Conservation (phyloP, 2,888 invertebrate species). For the Meganola albula region DNA sequence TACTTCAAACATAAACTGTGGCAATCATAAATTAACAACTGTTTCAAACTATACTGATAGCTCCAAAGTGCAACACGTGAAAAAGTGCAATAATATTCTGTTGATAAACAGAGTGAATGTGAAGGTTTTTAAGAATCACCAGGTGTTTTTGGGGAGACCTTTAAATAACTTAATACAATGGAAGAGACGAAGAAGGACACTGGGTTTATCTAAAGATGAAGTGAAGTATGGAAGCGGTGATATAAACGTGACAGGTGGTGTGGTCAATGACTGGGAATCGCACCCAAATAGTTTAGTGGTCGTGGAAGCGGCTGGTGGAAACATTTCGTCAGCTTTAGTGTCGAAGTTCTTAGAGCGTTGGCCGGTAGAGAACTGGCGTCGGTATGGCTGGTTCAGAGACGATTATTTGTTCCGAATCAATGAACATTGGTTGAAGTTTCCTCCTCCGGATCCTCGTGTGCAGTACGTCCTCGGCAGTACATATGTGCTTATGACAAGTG, state of each 20-base stretch:
- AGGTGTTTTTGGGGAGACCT: slow-evolving; percentile 46
- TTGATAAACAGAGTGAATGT: slow-evolving; percentile 14
- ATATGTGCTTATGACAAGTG: slow-evolving; percentile 79
- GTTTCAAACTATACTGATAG: slow-evolving; percentile 26
- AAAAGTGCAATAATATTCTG: slow-evolving; percentile 28
- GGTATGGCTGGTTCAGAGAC: slow-evolving; percentile 73
- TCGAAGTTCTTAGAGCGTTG: slow-evolving; percentile 52
- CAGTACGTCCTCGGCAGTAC: slow-evolving; percentile 80
- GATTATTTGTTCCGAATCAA: slow-evolving; percentile 79
- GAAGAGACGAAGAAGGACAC: slow-evolving; percentile 57
- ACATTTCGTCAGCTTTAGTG: slow-evolving; percentile 27
- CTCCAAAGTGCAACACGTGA: slow-evolving; percentile 29
- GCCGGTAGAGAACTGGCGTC: slow-evolving; percentile 71
- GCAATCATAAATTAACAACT: slow-evolving; percentile 34
- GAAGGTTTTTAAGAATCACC: slow-evolving; percentile 43
- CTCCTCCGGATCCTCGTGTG: slow-evolving; percentile 75
- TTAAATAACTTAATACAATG: slow-evolving; percentile 54
- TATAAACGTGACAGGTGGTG: slow-evolving; percentile 22
- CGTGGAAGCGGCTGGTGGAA: slow-evolving; percentile 10
- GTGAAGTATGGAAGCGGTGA: slow-evolving; percentile 11
- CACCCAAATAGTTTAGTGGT: slow-evolving; percentile 16
- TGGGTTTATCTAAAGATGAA: slow-evolving; percentile 16
- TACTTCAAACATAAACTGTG: slow-evolving; percentile 41
- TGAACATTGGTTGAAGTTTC: slow-evolving; percentile 83
- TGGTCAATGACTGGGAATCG: slow-evolving; percentile 13